Evolutionary conservation across 2,797 vertebrate genomes (phyloP), one percentile per base, ranked within the genome.

Genomic region (Aplochiton taeniatus): DNA sequence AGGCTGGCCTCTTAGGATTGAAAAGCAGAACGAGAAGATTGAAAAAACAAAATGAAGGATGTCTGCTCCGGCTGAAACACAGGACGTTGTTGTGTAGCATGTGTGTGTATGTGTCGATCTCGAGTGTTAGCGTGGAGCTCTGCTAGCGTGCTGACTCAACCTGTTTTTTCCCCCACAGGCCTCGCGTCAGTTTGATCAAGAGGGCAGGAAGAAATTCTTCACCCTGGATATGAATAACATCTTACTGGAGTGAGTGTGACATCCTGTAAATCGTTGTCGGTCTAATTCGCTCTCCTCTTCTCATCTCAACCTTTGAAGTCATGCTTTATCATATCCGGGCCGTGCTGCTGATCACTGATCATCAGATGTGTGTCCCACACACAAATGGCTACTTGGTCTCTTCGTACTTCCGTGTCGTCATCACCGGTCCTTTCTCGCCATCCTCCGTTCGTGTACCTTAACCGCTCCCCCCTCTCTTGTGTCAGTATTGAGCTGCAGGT

Each of bases 141-240:
- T 59, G 68, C 59, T 58, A 69, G 6, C 47, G 14, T 82, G 76
- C 83, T 88, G 82, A 90, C 82, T 85, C 80, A 59, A 63, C 74
- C 54, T 73, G 76, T 75, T 82, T 20, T 8, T 44, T 14, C 41
- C 4, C 55, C 68, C 63, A 46, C 88, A 98, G 97, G 97, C 96
- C 62, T 96, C 96, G 62, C 95, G 95, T 85, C 94, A 96, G 91
- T 97, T 97, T 93, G 96, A 98, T 92, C 94, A 96, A 89, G 96
- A 98, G 92, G 96, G 97, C 88, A 95, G 96, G 79, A 98, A 98
- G 92, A 98, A 98, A 86, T 97, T 98, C 90, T 98, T 98, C 91
- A 98, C 96, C 0, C 91, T 97, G 87, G 96, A 98, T 88, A 98
- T 98, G 94, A 98, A 98, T 92, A 96, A 97, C 90, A 98, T 98